Conservation (phyloP, 1,140 invertebrate genomes). For the Drosophila kohkoa region DNA sequence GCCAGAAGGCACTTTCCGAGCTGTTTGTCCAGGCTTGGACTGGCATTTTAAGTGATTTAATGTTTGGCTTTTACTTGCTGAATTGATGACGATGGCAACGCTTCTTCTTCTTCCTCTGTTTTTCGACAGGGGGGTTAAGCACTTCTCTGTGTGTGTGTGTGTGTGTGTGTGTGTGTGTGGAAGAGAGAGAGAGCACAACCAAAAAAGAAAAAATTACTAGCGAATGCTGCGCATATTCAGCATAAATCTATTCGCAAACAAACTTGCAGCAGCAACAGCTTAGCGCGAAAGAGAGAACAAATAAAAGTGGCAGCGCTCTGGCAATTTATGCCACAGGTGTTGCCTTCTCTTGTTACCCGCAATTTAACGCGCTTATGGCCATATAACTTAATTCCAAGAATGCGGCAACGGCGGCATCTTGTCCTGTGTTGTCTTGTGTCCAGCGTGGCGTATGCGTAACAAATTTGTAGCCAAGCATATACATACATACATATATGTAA, state of each 20-base stretch:
- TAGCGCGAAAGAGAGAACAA: constrained; percentile 1
- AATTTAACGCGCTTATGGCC: constrained; percentile 64
- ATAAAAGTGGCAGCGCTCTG: not conserved
- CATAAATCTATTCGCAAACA: constrained; percentile 72
- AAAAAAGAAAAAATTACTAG: constrained; percentile 48
- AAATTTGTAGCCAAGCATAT: constrained; percentile 14
- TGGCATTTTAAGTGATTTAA: constrained; percentile 82
- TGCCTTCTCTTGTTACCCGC: constrained; percentile 46
- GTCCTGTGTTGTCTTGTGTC: not conserved
- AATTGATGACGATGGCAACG: constrained; percentile 49
- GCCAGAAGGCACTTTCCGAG: constrained; percentile 30
- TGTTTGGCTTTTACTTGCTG: constrained; percentile 71
- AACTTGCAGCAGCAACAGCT: constrained; percentile 54
- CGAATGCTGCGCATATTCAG: constrained; percentile 76
- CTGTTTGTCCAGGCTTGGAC: constrained; percentile 74
- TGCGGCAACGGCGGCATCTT: constrained; percentile 2
- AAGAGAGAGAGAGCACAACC: constrained; percentile 13
- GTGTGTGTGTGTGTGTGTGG: too few relatives aligned
- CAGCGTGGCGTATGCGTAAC: constrained; percentile 39
- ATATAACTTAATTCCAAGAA: constrained; percentile 42
- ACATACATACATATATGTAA: not conserved
- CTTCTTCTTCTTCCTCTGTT: not conserved
- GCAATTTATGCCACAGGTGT: constrained; percentile 76
- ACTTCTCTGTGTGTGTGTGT: too few relatives aligned
- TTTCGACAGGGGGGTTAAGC: not conserved